Percentiles rank a stretch among this genome's conserved stretches.
Conservation (phyloP, 37 sponge, comb jelly and placozoan genomes). For the Tethya wilhelma region DNA sequence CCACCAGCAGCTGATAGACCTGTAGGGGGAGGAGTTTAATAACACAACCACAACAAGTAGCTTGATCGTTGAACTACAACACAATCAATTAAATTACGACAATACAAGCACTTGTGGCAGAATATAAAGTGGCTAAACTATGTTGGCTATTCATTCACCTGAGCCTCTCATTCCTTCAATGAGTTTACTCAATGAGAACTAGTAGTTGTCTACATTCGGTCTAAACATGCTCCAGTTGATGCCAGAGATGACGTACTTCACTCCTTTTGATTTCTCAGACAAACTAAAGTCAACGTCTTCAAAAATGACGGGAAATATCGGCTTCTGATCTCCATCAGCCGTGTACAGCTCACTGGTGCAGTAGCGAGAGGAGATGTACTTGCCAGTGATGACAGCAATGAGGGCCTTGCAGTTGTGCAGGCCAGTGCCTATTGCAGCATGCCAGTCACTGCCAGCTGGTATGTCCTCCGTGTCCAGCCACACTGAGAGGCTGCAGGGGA, state of each 20-base stretch:
- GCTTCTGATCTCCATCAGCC: slow-evolving; percentile 68
- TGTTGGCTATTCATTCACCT: not conserved
- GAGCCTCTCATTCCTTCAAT: slow-evolving; percentile 53
- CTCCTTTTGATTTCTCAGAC: slow-evolving; percentile 64
- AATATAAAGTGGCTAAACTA: not conserved
- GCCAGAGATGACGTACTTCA: slow-evolving; percentile 82
- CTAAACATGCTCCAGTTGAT: slow-evolving; percentile 87
- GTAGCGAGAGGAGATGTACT: slow-evolving; percentile 80
- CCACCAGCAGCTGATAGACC: not conserved
- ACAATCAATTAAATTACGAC: too few relatives aligned
- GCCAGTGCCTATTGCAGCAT: slow-evolving; percentile 72
- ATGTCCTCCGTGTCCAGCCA: slow-evolving; percentile 82
- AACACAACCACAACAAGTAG: not conserved
- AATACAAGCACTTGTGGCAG: too few relatives aligned
- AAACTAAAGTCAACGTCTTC: slow-evolving; percentile 69
- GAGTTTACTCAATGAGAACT: slow-evolving; percentile 49
- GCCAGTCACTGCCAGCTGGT: slow-evolving; percentile 75
- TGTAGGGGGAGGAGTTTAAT: not conserved
- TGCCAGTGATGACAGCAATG: slow-evolving; percentile 69
- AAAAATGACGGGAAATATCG: slow-evolving; percentile 70
- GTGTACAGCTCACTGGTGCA: slow-evolving; percentile 82
- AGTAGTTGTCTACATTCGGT: slow-evolving; percentile 63
- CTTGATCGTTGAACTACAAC: too few relatives aligned
- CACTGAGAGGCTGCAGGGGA: slow-evolving; percentile 28
- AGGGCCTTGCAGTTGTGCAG: slow-evolving; percentile 73